Evolutionary conservation across 2,113 vertebrate species (phyloP), one percentile per base, ranked within the genome.

Genomic region (Callospermophilus lateralis): DNA sequence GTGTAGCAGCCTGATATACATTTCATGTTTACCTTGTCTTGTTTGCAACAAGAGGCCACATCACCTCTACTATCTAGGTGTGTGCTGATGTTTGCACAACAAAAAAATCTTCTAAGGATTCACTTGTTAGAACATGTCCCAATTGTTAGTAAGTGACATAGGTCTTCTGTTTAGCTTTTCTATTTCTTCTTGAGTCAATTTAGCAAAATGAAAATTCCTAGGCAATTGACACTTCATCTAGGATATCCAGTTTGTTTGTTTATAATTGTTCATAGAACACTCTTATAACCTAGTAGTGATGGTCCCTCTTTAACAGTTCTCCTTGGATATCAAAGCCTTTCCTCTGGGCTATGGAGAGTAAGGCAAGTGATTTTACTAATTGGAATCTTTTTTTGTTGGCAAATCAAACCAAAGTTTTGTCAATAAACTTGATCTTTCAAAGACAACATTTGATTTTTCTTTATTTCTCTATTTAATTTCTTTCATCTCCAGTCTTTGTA

Each of bases 121-220:
- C 26, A 13, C 42, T 83, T 65, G 37, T 65, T 65, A 20, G 17
- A 45, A 42, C 2, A 0, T 19, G 28, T 39, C 20, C 39, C 37
- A 28, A 20, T 32, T 32, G 26, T 19, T 42, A 13, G 65, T 32
- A 45, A 13, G 8, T 15, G 17, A 32, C 17, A 5, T 17, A 28
- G 30, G 58, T 30, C 37, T 84, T 42, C 37, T 68, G 24, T 39
- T 70, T 34, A 30, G 13, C 42, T 74, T 81, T 90, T 86, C 10
- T 48, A 34, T 94, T 86, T 96, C 20, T 90, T 76, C 17, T 30
- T 84, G 39, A 78, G 13, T 88, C 26, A 48, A 9, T 68, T 93
- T 37, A 93, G 45, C 73, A 80, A 11, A 58, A 80, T 53, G 26
- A 32, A 34, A 32, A 4, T 55, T 92, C 80, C 17, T 45, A 84